Evolutionary conservation across 2,888 invertebrate genomes (phyloP).

Genomic region (Amphiduros pacificus): DNA sequence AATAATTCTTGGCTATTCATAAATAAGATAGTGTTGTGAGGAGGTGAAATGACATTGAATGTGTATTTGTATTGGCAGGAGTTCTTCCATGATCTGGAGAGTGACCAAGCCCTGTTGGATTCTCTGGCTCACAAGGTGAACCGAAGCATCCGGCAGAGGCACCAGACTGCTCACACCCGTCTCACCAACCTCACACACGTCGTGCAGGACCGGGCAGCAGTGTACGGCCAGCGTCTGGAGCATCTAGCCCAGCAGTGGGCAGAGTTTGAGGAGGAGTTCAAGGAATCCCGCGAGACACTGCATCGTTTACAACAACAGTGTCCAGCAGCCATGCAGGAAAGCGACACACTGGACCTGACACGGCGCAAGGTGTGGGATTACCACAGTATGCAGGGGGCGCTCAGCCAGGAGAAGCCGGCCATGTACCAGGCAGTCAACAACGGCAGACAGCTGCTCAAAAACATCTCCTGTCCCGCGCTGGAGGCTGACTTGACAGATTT

Average conservation of each 20-base stretch:
- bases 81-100: conserved; percentile 54
- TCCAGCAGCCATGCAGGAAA: conserved; percentile 20
- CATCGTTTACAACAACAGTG: conserved; percentile 28
- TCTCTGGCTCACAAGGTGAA: conserved; percentile 46
- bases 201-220: conserved; percentile 47
- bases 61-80: no score
- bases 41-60: no score
- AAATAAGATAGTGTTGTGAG: no score
- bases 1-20: no score
- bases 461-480: conserved; percentile 45
- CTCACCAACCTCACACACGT: conserved; percentile 43
- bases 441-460: conserved; percentile 50
- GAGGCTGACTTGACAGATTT: conserved; percentile 46
- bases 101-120: conserved; percentile 52
- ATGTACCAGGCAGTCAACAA: conserved; percentile 47
- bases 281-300: conserved; percentile 21
- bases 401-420: conserved; percentile 45
- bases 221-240: conserved; percentile 47
- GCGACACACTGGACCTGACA: conserved; percentile 34
- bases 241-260: conserved; percentile 46
- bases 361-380: conserved; percentile 41
- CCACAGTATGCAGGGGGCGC: conserved; percentile 42
- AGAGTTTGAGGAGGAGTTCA: conserved; percentile 41
- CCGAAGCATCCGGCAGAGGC: conserved; percentile 37
- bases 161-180: conserved; percentile 38